Percentiles rank a stretch among this genome's conserved stretches.
Conservation (phyloP, 2,113 vertebrate species). For the Poicephalus meyeri region DNA sequence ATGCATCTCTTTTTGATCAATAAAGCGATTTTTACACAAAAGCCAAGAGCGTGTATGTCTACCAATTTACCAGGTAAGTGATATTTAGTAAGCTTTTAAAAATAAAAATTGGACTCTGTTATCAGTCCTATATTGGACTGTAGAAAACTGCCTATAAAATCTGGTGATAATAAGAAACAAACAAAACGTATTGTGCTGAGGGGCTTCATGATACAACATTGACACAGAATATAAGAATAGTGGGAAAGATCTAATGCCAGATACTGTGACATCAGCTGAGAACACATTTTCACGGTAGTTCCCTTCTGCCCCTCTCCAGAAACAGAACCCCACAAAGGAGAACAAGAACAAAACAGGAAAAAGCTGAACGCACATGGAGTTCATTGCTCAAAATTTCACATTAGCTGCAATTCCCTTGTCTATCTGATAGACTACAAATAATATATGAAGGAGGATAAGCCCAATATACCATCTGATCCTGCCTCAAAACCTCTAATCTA, state of each 20-base stretch:
- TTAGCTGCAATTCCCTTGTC: background rate
- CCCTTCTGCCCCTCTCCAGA: background rate
- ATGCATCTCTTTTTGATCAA: background rate
- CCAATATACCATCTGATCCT: background rate
- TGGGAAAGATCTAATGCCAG: background rate
- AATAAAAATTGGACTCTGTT: background rate
- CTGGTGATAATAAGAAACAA: background rate
- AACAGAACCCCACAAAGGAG: background rate
- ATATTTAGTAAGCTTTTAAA: background rate
- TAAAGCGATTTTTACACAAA: background rate
- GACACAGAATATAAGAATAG: background rate
- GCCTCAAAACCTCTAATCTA: background rate
- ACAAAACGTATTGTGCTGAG: rapidly evolving
- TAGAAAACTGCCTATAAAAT: background rate
- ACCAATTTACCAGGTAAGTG: background rate
- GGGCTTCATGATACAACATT: background rate
- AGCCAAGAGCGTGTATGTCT: background rate
- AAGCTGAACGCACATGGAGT: rapidly evolving
- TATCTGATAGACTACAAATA: background rate
- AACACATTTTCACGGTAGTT: rapidly evolving
- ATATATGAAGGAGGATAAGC: rapidly evolving
- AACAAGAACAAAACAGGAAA: background rate
- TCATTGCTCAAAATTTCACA: background rate
- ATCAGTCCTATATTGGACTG: background rate
- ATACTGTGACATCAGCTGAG: rapidly evolving